A percentile compares a stretch with the other conserved stretches of the same genome.
Evolutionary conservation across 1,140 invertebrate genomes (phyloP).

Genomic region (Papilio xuthus): DNA sequence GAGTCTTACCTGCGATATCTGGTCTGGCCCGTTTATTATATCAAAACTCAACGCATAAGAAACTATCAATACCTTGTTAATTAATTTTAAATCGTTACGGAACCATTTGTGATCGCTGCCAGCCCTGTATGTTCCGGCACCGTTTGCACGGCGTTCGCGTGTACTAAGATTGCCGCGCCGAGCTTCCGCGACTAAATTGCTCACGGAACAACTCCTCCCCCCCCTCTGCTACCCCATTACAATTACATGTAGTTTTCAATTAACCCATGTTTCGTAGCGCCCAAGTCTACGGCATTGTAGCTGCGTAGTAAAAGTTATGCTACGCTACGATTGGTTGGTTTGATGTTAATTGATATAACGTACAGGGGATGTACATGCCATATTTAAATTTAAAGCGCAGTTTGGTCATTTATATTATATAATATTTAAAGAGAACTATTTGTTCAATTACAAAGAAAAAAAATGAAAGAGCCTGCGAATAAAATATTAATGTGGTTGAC

Average conservation of each 20-base stretch:
- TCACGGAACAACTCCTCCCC: conserved; percentile 48
- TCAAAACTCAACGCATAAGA: too few relatives aligned
- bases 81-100: conserved; percentile 29
- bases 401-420: too few relatives aligned
- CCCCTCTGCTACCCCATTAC: not conserved
- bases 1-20: too few relatives aligned
- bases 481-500: not conserved
- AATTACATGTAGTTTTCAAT: conserved; percentile 29
- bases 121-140: conserved; percentile 40
- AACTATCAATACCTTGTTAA: too few relatives aligned
- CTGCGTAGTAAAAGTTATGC: not conserved
- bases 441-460: too few relatives aligned
- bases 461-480: too few relatives aligned
- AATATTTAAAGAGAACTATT: too few relatives aligned
- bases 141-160: conserved; percentile 42
- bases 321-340: not conserved
- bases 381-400: too few relatives aligned
- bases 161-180: conserved; percentile 53
- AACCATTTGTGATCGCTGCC: conserved; percentile 36
- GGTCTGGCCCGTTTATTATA: too few relatives aligned
- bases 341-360: too few relatives aligned
- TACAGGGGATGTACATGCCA: too few relatives aligned
- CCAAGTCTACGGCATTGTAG: not conserved
- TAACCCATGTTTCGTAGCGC: not conserved
- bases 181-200: conserved; percentile 69